A percentile compares a stretch with the other conserved stretches of the same genome.
These are phyloP conservation scores for Lissonota sp. DNA, from an alignment of 2,888 invertebrate species.

Conservation along the genomic window DNA sequence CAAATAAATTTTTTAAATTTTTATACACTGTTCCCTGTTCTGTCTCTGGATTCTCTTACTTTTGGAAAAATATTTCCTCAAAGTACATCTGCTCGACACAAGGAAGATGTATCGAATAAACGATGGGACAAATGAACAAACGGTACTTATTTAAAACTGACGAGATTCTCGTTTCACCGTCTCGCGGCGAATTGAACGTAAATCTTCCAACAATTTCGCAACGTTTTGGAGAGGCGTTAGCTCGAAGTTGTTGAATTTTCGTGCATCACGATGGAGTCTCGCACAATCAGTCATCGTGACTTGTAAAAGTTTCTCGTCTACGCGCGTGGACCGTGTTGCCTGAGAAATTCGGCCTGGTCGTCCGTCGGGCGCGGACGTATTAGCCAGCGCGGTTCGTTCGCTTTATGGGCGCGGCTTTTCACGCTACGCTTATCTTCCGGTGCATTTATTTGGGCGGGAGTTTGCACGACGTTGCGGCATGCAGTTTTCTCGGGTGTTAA, in stretches of 20 bases:
- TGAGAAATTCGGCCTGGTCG: conserved; percentile 7
- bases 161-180: background rate
- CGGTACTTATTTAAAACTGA: background rate
- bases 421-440: conserved; percentile 55
- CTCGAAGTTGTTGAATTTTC: background rate
- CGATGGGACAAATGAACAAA: background rate
- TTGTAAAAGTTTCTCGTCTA: background rate
- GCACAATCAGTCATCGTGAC: background rate
- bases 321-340: conserved; percentile 17
- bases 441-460: conserved; percentile 34
- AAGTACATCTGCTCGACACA: background rate
- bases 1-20: no score
- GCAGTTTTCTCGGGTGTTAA: conserved; percentile 69
- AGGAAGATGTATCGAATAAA: background rate
- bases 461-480: conserved; percentile 38
- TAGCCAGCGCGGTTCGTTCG: no score
- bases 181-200: background rate
- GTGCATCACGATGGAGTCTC: background rate
- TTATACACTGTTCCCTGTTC: no score
- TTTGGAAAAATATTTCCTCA: no score
- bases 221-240: background rate
- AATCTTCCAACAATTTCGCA: conserved; percentile 24
- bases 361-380: conserved; percentile 45
- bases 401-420: conserved; percentile 49
- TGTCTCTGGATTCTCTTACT: no score